Percentiles rank a stretch among this genome's conserved stretches.
These are phyloP conservation scores for Panzeria rudis DNA, from an alignment of 2,888 invertebrate genomes.

Conservation along the genomic window DNA sequence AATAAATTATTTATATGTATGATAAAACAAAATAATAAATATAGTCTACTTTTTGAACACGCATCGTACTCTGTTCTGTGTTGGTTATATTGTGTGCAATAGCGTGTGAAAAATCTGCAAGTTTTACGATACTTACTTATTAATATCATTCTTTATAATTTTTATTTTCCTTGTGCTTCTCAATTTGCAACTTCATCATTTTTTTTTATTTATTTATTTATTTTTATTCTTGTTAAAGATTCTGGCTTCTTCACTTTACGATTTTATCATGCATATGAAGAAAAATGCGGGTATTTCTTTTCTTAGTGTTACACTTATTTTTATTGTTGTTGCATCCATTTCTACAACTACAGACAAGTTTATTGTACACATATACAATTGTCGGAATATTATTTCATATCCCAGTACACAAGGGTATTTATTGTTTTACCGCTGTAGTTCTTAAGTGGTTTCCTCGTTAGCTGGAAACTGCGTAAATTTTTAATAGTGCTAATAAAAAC, in stretches of 20 bases:
- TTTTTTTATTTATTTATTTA: slow-evolving; percentile 11
- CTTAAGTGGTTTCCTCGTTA: neutral
- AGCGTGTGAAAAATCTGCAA: slow-evolving; percentile 68
- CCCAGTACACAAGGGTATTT: slow-evolving; percentile 35
- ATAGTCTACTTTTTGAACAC: neutral
- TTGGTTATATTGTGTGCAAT: slow-evolving; percentile 53
- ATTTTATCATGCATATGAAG: slow-evolving; percentile 61
- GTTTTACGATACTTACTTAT: slow-evolving; percentile 63
- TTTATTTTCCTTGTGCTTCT: slow-evolving; percentile 6
- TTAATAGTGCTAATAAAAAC: neutral
- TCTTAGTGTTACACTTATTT: slow-evolving; percentile 10
- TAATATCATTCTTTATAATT: slow-evolving; percentile 47
- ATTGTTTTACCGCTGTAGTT: neutral
- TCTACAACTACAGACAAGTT: neutral
- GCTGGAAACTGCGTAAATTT: neutral
- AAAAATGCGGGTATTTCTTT: slow-evolving; percentile 57
- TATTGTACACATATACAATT: neutral
- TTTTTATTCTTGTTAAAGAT: slow-evolving; percentile 51
- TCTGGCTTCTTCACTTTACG: slow-evolving; percentile 65
- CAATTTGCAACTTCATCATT: neutral
- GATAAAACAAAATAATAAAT: no score
- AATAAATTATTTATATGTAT: no score
- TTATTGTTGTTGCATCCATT: slow-evolving; percentile 30
- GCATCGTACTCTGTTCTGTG: neutral
- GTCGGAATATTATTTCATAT: slow-evolving; percentile 7